These are phyloP conservation scores for Rhagonycha lutea DNA, from an alignment of 2,888 invertebrate genomes.

Conservation along the genomic window DNA sequence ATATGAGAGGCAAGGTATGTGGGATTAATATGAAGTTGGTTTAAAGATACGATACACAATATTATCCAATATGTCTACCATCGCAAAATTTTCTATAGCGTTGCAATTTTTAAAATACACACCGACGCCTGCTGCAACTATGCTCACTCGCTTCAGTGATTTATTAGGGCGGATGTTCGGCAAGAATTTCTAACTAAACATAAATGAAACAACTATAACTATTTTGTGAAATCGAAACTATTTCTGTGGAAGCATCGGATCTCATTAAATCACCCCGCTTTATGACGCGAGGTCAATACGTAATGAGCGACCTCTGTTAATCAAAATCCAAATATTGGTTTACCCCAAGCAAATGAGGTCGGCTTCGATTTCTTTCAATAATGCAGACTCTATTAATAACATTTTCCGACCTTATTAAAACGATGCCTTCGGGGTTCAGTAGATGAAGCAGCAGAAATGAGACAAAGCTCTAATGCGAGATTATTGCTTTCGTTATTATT, in stretches of 20 bases:
- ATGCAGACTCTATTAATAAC: background rate
- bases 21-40: conserved; percentile 18
- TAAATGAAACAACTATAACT: background rate
- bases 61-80: background rate
- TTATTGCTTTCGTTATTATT: no score
- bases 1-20: conserved; percentile 30
- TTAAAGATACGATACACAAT: background rate
- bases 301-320: background rate
- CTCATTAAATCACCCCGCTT: background rate
- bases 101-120: background rate
- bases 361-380: background rate
- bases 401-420: background rate
- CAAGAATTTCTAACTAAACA: background rate
- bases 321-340: background rate
- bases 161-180: background rate
- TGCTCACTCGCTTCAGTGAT: background rate
- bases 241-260: background rate
- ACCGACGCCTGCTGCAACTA: background rate
- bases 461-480: no score
- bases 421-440: background rate
- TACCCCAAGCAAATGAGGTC: background rate
- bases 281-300: background rate
- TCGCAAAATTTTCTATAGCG: background rate
- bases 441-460: background rate
- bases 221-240: background rate